Evolutionary conservation across 1,140 invertebrate genomes (phyloP), one percentile per base, ranked within the genome.

Genomic region (Psilanteris sp.): DNA sequence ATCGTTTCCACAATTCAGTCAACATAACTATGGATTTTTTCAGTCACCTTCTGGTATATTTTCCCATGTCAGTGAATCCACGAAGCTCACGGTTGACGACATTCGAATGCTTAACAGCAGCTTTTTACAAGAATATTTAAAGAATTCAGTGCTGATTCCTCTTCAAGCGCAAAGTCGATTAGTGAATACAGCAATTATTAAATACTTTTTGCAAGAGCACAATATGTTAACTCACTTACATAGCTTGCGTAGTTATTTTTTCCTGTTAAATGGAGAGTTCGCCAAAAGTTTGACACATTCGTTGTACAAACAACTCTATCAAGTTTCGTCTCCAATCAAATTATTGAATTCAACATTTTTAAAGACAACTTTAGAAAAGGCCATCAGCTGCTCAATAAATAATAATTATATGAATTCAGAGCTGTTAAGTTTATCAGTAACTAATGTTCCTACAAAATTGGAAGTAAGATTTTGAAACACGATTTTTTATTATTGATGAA

Each of bases 231-330:
- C 91, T 6, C 93, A 95, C 83, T 86, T 95, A 10, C 90, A 91
- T 9, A 93, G 91, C 80, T 79, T 95, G 0, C 89, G 93, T 5
- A 92, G 93, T 77, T 94, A 93, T 46, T 94, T 93, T 80, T 94
- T 95, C 66, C 77, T 95, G 4, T 86, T 94, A 81, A 93, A 95
- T 72, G 93, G 93, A 0, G 93, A 94, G 80, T 95, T 94, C 82
- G 91, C 92, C 0, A 91, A 90, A 13, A 91, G 90, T 55, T 90
- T 95, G 2, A 93, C 92, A 7, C 87, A 90, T 7, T 92, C 91
- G 31, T 81, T 95, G 9, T 93, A 94, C 62, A 83, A 88, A 0
- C 91, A 91, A 55, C 81, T 94, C 20, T 91, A 92, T 24, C 87
- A 90, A 9, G 91, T 90, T 1, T 80, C 90, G 1, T 87, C 89